Evolutionary conservation across 2,113 vertebrate genomes (phyloP).

Genomic region (Cariama cristata): DNA sequence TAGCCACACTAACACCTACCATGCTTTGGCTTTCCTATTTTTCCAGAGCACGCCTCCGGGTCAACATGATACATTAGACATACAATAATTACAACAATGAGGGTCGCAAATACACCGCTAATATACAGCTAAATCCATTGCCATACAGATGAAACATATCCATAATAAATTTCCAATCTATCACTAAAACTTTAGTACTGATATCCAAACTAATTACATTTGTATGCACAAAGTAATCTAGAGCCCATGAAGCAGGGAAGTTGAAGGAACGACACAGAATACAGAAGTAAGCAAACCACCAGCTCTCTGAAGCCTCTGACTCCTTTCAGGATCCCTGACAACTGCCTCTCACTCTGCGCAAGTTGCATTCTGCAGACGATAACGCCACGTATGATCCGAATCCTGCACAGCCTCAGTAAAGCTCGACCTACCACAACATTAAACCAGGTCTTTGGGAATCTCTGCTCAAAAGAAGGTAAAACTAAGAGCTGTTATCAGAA

Average conservation of each 20-base stretch:
- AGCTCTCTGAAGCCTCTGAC: not conserved
- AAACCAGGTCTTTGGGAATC: not conserved
- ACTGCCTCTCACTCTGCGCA: not conserved
- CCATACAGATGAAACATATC: not conserved
- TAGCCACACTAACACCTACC: not conserved
- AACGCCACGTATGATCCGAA: fast-evolving
- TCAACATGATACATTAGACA: not conserved
- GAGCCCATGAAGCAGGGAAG: not conserved
- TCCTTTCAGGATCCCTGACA: not conserved
- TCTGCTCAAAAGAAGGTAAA: not conserved
- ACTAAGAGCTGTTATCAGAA: not conserved
- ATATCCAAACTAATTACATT: not conserved
- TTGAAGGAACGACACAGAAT: not conserved
- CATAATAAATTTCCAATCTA: not conserved
- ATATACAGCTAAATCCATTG: not conserved
- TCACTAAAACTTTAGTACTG: not conserved
- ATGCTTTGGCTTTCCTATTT: not conserved
- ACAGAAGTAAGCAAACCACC: not conserved
- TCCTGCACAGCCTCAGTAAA: not conserved
- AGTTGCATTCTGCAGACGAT: fast-evolving
- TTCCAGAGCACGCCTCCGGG: not conserved
- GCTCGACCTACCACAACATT: not conserved
- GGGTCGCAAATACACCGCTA: not conserved
- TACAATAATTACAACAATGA: not conserved
- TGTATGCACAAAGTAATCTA: not conserved